phyloP scores from a whole-genome alignment of 2,888 invertebrate genomes.

The Drosophila neonasuta region DNA sequence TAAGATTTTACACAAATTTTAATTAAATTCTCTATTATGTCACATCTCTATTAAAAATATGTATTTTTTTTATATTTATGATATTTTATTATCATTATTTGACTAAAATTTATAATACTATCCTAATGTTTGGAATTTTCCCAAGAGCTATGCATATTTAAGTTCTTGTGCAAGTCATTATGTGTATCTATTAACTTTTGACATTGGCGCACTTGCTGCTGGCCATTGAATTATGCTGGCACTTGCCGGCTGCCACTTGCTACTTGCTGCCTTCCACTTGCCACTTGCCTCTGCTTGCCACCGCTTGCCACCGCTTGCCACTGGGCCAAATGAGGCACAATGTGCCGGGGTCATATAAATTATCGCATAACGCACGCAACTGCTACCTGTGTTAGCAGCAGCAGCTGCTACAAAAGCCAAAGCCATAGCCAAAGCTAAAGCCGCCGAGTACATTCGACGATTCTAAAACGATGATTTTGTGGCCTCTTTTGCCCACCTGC shows the following conservation, averaged over 20 bases:
- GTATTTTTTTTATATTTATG: too few relatives aligned
- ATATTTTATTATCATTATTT: too few relatives aligned
- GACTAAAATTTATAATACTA: too few relatives aligned
- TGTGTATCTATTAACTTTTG: constrained; percentile 3
- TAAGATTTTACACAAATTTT: too few relatives aligned
- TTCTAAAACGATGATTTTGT: constrained; percentile 31
- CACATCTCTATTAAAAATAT: too few relatives aligned
- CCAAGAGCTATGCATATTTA: neutral
- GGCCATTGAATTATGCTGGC: constrained; percentile 20
- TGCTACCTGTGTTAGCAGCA: constrained; percentile 10
- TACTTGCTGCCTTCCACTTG: neutral
- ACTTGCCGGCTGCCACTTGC: constrained; percentile 8
- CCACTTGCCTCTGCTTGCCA: neutral
- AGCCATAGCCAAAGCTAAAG: too few relatives aligned
- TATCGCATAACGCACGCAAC: constrained; percentile 29
- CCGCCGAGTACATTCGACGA: constrained; percentile 4
- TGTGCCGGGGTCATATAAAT: constrained; percentile 36
- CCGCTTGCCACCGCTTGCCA: neutral
- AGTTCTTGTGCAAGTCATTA: neutral
- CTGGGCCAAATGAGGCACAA: constrained; percentile 16
- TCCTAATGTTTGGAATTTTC: neutral
- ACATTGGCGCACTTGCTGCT: neutral
- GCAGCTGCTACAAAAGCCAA: neutral
- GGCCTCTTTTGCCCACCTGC: constrained; percentile 1
- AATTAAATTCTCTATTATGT: too few relatives aligned